A percentile compares a stretch with the other conserved stretches of the same genome.
Conservation (phyloP, 2,797 vertebrate species). For the Ambastaia sidthimunki region DNA sequence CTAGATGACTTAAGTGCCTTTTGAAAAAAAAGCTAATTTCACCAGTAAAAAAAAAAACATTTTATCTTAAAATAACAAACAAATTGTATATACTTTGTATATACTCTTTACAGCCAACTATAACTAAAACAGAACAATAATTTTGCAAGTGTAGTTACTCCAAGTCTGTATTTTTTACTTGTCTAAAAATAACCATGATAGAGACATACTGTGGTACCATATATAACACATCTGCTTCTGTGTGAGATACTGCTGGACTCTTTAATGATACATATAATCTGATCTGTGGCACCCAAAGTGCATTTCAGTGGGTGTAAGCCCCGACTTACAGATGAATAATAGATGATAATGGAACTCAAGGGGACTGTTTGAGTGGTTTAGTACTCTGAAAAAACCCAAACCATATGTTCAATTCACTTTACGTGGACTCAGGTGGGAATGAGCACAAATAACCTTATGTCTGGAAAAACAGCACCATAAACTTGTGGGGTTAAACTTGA, state of each 20-base stretch:
- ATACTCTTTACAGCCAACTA: too few relatives aligned
- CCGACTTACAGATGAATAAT: slow-evolving; percentile 70
- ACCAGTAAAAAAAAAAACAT: too few relatives aligned
- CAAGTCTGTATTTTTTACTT: slow-evolving; percentile 16
- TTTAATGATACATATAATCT: slow-evolving; percentile 19
- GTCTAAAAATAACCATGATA: slow-evolving; percentile 7
- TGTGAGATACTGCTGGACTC: slow-evolving; percentile 2
- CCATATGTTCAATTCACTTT: slow-evolving; percentile 68
- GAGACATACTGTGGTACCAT: slow-evolving; percentile 3
- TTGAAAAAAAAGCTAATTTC: neutral
- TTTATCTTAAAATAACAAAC: too few relatives aligned
- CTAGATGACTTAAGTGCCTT: neutral
- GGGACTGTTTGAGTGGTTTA: slow-evolving; percentile 64
- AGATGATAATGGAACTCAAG: slow-evolving; percentile 65
- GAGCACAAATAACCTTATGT: slow-evolving; percentile 31
- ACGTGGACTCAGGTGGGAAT: slow-evolving; percentile 29
- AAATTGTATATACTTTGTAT: too few relatives aligned
- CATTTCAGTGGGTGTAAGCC: slow-evolving; percentile 61
- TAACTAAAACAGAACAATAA: too few relatives aligned
- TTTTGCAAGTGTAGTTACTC: neutral
- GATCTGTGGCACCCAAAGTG: slow-evolving; percentile 58
- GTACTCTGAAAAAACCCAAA: slow-evolving; percentile 61
- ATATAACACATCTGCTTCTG: slow-evolving; percentile 4
- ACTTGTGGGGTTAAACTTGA: slow-evolving; percentile 1
- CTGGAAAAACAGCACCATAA: slow-evolving; percentile 21